Conservation (phyloP, 2,888 invertebrate species). For the Scaptomyza tumidula region DNA sequence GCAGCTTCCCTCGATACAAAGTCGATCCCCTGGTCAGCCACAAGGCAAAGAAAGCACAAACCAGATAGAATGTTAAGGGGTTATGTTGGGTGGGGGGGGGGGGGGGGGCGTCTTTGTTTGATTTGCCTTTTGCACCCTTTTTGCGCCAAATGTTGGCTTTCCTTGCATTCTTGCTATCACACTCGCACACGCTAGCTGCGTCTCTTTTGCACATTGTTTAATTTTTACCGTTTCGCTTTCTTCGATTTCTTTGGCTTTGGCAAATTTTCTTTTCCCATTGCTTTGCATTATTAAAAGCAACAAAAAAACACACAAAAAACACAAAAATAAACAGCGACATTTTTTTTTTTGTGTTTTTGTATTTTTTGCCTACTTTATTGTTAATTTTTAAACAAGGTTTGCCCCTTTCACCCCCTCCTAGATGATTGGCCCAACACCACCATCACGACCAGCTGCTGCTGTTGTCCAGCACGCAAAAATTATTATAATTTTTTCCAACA, state of each 20-base stretch:
- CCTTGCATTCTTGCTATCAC: conserved; percentile 18
- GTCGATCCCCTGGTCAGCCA: conserved; percentile 46
- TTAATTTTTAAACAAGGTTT: conserved; percentile 53
- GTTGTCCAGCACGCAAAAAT: conserved; percentile 69
- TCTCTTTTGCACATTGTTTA: conserved; percentile 39
- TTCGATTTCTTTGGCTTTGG: conserved; percentile 46
- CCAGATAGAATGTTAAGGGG: too few relatives aligned
- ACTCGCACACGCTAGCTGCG: conserved; percentile 7
- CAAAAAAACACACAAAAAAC: conserved; percentile 31
- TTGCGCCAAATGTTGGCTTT: conserved; percentile 1
- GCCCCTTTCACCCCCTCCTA: conserved; percentile 2
- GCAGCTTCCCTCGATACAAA: neutral
- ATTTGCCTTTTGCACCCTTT: conserved; percentile 58
- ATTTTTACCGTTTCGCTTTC: conserved; percentile 39
- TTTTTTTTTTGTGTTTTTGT: conserved; percentile 7
- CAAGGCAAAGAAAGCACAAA: conserved; percentile 34
- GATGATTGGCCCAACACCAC: conserved; percentile 10
- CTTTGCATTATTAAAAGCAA: neutral
- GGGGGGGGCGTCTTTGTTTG: conserved; percentile 46
- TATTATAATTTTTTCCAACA: conserved; percentile 61
- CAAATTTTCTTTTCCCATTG: conserved; percentile 42
- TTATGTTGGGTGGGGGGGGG: neutral
- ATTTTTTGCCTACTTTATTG: conserved; percentile 16
- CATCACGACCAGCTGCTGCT: conserved; percentile 30
- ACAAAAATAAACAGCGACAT: conserved; percentile 47